Evolutionary conservation across 2,797 vertebrate species (phyloP).

Genomic region (Acanthurus lineatus): DNA sequence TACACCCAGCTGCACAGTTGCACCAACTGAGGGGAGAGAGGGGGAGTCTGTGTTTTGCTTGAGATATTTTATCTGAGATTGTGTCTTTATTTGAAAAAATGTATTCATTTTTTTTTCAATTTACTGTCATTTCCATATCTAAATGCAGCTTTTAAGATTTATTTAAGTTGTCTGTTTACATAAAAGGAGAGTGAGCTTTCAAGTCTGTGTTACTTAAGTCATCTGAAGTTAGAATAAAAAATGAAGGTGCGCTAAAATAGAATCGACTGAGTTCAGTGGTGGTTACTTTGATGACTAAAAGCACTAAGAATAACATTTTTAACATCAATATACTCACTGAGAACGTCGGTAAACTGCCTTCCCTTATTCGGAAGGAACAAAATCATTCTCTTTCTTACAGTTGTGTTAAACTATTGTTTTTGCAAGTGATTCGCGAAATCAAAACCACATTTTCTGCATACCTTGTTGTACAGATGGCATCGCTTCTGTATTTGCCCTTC

Average conservation of each 20-base stretch:
- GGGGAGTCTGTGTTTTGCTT: conserved; percentile 9
- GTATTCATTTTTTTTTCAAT: background rate
- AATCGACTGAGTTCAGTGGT: conserved; percentile 5
- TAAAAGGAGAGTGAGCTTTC: background rate
- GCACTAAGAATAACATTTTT: conserved; percentile 30
- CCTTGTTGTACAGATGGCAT: background rate
- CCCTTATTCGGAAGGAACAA: background rate
- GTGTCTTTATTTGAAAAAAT: background rate
- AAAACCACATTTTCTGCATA: conserved; percentile 11
- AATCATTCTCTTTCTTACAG: conserved; percentile 11
- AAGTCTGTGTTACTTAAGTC: background rate
- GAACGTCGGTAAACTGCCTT: background rate
- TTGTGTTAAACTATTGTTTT: conserved; percentile 28
- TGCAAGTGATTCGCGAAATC: conserved; percentile 35
- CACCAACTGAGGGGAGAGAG: conserved; percentile 9
- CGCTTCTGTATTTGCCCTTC: background rate
- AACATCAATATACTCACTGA: background rate
- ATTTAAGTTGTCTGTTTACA: conserved; percentile 10
- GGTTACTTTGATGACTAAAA: conserved; percentile 24
- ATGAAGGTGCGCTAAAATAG: background rate
- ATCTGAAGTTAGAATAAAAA: conserved; percentile 32
- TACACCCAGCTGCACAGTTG: conserved; percentile 43
- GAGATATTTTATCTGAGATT: conserved; percentile 35
- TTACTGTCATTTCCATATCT: background rate
- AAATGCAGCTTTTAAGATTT: background rate